These are phyloP conservation scores for Scalopus aquaticus DNA, from an alignment of 2,113 vertebrate species.

Conservation along the genomic window DNA sequence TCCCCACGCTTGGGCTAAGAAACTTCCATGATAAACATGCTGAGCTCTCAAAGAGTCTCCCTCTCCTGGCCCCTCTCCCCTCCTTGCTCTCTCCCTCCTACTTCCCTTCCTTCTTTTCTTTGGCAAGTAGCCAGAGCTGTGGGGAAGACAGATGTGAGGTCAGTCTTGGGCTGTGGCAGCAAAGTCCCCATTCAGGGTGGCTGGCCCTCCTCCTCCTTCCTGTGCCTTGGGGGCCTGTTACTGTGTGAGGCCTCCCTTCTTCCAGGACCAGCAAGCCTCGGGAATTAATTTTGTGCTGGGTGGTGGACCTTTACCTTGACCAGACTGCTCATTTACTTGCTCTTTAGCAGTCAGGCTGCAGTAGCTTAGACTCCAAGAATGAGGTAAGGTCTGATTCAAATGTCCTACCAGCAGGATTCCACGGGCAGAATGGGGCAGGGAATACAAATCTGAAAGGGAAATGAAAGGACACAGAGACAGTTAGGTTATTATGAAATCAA, in stretches of 20 bases:
- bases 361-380: slow-evolving; percentile 61
- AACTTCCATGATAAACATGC: not conserved
- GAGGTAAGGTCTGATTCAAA: slow-evolving; percentile 78
- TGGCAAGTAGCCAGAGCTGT: slow-evolving; percentile 25
- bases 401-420: slow-evolving; percentile 61
- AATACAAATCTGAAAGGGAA: slow-evolving; percentile 70
- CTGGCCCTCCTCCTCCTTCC: not conserved
- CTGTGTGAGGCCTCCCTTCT: not conserved
- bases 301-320: not conserved
- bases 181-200: not conserved
- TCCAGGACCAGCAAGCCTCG: not conserved
- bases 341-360: slow-evolving; percentile 40
- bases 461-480: slow-evolving; percentile 55
- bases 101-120: not conserved
- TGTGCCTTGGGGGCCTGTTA: not conserved
- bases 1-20: not conserved
- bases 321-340: slow-evolving; percentile 59
- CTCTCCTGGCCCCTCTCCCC: too few species aligned
- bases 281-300: not conserved
- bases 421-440: slow-evolving; percentile 28
- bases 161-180: slow-evolving; percentile 6
- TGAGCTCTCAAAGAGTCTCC: not conserved
- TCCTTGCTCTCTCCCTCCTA: not conserved
- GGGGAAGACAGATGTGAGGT: slow-evolving; percentile 43
- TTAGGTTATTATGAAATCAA: slow-evolving; percentile 45